A percentile compares a stretch with the other conserved stretches of the same genome.
These are phyloP conservation scores for Globia sparganii DNA, from an alignment of 2,888 invertebrate genomes.

Conservation along the genomic window DNA sequence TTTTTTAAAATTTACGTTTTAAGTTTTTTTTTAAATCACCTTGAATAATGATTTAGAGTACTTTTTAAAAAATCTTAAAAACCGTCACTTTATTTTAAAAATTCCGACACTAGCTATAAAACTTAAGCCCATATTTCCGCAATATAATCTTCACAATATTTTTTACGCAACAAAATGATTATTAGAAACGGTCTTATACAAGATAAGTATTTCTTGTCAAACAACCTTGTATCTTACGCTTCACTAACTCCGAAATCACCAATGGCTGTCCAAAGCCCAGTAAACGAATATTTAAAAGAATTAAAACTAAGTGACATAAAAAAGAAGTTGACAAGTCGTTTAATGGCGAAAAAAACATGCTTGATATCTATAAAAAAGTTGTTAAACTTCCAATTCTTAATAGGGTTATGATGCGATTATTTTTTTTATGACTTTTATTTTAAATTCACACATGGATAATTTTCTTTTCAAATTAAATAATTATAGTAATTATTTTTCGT, in stretches of 20 bases:
- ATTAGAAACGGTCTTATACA: constrained; percentile 75
- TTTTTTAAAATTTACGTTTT: too few species aligned
- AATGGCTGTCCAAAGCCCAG: constrained; percentile 68
- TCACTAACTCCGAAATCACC: constrained; percentile 81
- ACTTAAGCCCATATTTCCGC: constrained; percentile 21
- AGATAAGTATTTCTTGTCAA: constrained; percentile 75
- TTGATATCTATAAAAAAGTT: constrained; percentile 33
- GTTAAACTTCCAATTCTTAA: not conserved
- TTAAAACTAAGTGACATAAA: constrained; percentile 35
- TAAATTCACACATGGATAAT: not conserved
- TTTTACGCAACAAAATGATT: constrained; percentile 71
- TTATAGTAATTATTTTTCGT: not conserved
- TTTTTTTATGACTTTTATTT: constrained; percentile 14
- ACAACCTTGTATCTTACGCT: constrained; percentile 83
- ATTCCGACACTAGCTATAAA: not conserved
- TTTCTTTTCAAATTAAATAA: not conserved
- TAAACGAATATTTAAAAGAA: constrained; percentile 54
- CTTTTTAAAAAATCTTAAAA: too few species aligned
- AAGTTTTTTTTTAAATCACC: too few species aligned
- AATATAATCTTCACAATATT: constrained; percentile 53
- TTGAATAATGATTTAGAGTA: too few species aligned
- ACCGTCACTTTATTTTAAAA: too few species aligned
- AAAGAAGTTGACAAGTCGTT: constrained; percentile 45
- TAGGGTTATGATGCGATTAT: not conserved
- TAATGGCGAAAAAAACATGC: constrained; percentile 36